phyloP scores from a whole-genome alignment of 2,797 vertebrate species.

The Chloroceryle amazona region DNA sequence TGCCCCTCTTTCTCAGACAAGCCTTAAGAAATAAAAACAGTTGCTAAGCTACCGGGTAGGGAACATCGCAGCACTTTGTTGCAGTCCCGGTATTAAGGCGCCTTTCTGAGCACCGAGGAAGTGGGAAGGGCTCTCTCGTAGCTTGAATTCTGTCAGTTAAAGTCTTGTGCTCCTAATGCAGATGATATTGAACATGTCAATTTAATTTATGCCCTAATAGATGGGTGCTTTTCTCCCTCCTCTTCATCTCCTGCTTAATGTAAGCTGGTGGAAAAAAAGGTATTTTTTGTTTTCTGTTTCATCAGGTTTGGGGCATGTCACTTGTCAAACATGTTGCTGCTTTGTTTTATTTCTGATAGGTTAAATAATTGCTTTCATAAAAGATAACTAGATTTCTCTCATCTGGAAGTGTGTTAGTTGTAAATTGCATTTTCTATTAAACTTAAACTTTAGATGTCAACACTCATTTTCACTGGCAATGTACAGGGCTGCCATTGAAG shows the following conservation, averaged over 20 bases:
- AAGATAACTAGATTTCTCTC: slow-evolving; percentile 60
- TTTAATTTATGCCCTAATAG: background rate
- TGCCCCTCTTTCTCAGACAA: slow-evolving; percentile 9
- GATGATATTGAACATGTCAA: background rate
- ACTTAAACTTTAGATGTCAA: slow-evolving; percentile 14
- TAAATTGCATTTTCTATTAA: slow-evolving; percentile 48
- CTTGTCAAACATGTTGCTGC: slow-evolving; percentile 24
- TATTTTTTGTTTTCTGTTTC: background rate
- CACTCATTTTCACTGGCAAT: background rate
- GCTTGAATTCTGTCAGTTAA: background rate
- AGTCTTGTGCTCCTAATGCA: background rate
- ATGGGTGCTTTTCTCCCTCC: background rate
- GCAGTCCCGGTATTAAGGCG: background rate
- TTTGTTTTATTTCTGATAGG: slow-evolving; percentile 53
- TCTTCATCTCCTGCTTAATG: background rate
- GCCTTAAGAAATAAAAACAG: slow-evolving; percentile 60
- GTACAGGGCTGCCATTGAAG: background rate
- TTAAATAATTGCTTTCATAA: slow-evolving; percentile 66
- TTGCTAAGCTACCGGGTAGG: slow-evolving; percentile 73
- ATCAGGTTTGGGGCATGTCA: background rate
- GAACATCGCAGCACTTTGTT: background rate
- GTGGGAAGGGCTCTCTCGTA: background rate
- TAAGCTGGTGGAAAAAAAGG: background rate
- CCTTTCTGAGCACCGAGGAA: background rate
- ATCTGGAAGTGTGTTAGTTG: slow-evolving; percentile 22